Percentiles rank a stretch among this genome's conserved stretches.
These are phyloP conservation scores for Onychostruthus taczanowskii DNA, from an alignment of 2,113 vertebrate genomes.

Conservation along the genomic window DNA sequence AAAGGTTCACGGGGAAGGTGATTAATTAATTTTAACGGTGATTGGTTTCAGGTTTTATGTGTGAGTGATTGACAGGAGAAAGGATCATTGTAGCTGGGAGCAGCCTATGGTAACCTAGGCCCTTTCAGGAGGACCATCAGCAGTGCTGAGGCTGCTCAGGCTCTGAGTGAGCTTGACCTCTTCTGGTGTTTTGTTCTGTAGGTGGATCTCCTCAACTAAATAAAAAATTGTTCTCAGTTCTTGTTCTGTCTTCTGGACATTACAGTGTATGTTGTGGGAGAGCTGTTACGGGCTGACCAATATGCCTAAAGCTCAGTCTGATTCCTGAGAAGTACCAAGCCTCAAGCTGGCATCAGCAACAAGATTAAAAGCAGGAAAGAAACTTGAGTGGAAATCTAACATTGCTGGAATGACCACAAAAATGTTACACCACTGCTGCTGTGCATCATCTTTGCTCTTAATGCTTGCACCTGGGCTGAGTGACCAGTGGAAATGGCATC, in stretches of 20 bases:
- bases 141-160: neutral
- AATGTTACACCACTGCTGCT: neutral
- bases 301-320: neutral
- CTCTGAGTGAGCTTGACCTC: fast-evolving
- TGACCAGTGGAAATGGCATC: neutral
- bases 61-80: neutral
- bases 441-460: neutral
- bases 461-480: neutral
- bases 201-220: neutral
- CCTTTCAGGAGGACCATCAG: neutral
- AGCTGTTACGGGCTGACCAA: neutral
- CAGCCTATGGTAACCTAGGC: fast-evolving
- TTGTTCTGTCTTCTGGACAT: fast-evolving
- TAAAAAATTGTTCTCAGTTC: neutral
- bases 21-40: neutral
- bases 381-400: neutral
- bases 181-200: neutral
- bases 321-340: neutral
- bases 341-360: neutral
- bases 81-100: neutral
- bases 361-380: neutral
- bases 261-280: fast-evolving
- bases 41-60: neutral
- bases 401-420: neutral
- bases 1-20: neutral